These are phyloP conservation scores for Aquatica leii DNA, from an alignment of 2,888 invertebrate species.

Conservation along the genomic window DNA sequence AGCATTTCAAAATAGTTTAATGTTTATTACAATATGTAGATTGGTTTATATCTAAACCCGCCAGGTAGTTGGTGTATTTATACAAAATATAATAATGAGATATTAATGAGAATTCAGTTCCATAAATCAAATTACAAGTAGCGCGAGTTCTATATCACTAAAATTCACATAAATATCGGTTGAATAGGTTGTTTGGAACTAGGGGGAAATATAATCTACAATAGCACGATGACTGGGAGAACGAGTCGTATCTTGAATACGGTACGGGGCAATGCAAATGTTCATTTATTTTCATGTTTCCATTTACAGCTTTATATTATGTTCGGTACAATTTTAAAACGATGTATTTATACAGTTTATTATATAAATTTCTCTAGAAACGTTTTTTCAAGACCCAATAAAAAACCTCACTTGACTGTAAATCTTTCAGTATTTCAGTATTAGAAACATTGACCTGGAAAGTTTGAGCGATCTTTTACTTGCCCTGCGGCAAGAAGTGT, in stretches of 20 bases:
- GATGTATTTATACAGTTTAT: conserved; percentile 36
- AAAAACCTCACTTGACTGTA: conserved; percentile 22
- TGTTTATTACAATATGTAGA: conserved; percentile 26
- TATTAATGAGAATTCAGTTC: conserved; percentile 51
- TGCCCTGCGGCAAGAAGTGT: conserved; percentile 3
- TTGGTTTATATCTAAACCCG: conserved; percentile 20
- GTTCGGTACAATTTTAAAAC: conserved; percentile 49
- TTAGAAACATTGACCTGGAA: conserved; percentile 21
- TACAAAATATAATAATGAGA: conserved; percentile 47
- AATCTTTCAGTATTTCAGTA: conserved; percentile 14
- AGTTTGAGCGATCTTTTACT: conserved; percentile 8
- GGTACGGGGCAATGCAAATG: conserved; percentile 39
- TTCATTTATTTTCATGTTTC: conserved; percentile 50
- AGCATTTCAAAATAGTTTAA: conserved; percentile 12
- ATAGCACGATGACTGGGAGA: conserved; percentile 31
- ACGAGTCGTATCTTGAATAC: conserved; percentile 44
- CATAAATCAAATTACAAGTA: conserved; percentile 54
- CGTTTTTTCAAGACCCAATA: conserved; percentile 20
- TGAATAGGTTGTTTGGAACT: conserved; percentile 32
- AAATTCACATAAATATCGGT: conserved; percentile 50
- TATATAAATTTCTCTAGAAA: conserved; percentile 14
- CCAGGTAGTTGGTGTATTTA: conserved; percentile 22
- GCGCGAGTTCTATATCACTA: conserved; percentile 46
- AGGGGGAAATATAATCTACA: conserved; percentile 37
- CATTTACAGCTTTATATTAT: conserved; percentile 50